A percentile compares a stretch with the other conserved stretches of the same genome.
phyloP scores from a whole-genome alignment of 2,113 vertebrate species.

The Camelus bactrianus region DNA sequence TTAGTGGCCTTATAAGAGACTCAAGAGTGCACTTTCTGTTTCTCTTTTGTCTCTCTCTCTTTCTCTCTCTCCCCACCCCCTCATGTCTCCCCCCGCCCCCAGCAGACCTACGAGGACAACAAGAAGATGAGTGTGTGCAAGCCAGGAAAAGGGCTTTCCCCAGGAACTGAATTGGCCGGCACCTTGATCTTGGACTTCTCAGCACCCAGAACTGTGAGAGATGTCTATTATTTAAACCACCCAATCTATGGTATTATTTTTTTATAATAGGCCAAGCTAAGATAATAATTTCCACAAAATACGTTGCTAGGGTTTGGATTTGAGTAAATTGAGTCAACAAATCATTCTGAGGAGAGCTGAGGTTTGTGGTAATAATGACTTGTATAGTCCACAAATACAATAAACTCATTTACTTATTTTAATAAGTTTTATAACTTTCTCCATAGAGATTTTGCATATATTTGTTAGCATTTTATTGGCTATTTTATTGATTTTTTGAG shows the following conservation, averaged over 20 bases:
- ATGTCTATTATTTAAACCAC: not conserved
- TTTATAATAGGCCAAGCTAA: not conserved
- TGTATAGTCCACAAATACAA: not conserved
- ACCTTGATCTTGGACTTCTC: not conserved
- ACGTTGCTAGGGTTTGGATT: no score
- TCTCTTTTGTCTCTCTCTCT: no score
- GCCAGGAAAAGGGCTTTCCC: not conserved
- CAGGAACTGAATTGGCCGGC: not conserved
- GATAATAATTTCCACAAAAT: no score
- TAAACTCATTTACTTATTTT: not conserved
- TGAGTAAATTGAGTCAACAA: no score
- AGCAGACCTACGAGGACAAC: not conserved
- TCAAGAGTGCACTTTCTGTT: no score
- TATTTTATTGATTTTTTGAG: not conserved
- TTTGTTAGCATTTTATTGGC: not conserved
- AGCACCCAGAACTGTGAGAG: not conserved
- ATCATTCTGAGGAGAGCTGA: not conserved
- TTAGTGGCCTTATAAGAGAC: no score
- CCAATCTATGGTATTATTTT: not conserved
- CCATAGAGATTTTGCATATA: not conserved
- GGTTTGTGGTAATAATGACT: not conserved
- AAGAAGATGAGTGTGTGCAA: not conserved
- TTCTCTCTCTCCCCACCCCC: no score
- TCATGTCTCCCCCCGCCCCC: not conserved
- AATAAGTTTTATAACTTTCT: not conserved